Conservation (phyloP, 2,113 vertebrate species). For the Pelodiscus sinensis region DNA sequence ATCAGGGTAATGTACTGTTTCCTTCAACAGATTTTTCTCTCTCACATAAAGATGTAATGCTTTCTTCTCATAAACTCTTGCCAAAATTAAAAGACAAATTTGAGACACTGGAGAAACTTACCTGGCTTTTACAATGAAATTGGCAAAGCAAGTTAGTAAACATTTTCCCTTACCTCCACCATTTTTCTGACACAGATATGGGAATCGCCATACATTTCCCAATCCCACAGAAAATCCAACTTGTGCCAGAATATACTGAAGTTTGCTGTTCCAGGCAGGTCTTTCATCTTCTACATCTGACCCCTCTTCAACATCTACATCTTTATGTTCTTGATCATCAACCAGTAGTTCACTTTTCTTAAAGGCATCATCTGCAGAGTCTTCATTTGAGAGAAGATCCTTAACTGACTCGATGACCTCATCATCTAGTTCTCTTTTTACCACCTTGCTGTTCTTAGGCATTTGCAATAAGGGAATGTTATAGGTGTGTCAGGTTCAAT, state of each 20-base stretch:
- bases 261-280: constrained; percentile 96
- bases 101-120: neutral
- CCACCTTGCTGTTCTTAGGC: constrained; percentile 98
- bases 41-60: neutral
- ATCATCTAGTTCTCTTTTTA: constrained; percentile 96
- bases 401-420: constrained; percentile 96
- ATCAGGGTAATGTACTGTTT: neutral
- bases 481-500: neutral
- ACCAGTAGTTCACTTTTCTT: constrained; percentile 93
- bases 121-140: neutral
- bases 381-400: constrained; percentile 97
- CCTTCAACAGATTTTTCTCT: neutral
- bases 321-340: constrained; percentile 85
- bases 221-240: constrained; percentile 98
- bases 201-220: constrained; percentile 98
- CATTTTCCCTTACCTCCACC: constrained; percentile 90
- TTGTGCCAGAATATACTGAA: constrained; percentile 98
- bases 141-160: neutral
- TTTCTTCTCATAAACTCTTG: neutral
- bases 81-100: neutral
- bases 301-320: constrained; percentile 85
- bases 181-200: constrained; percentile 98
- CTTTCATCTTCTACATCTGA: constrained; percentile 89
- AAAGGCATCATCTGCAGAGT: constrained; percentile 91
- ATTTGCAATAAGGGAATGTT: constrained; percentile 82